A percentile compares a stretch with the other conserved stretches of the same genome.
Conservation (phyloP, 2,797 vertebrate genomes). For the Rhinoraja longicauda region DNA sequence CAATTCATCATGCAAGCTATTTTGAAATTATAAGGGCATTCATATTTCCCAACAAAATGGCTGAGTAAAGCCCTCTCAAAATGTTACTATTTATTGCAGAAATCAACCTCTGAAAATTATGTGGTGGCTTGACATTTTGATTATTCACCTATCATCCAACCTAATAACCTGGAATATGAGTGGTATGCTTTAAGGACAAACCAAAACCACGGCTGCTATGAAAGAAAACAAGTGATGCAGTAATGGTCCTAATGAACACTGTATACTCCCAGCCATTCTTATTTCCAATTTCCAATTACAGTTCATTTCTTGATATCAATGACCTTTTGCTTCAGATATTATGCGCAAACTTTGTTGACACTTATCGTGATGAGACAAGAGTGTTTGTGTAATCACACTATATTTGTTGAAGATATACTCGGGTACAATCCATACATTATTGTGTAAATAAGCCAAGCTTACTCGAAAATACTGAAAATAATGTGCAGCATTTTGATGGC, state of each 20-base stretch:
- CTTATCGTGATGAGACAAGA: not conserved
- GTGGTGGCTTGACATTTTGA: not conserved
- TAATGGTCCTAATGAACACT: not conserved
- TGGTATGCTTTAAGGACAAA: not conserved
- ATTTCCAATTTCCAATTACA: not conserved
- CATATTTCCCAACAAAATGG: too few relatives aligned
- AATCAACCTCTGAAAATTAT: not conserved
- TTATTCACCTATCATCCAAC: not conserved
- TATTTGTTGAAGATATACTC: slow-evolving; percentile 1
- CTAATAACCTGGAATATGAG: not conserved
- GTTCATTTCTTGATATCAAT: not conserved
- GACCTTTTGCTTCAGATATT: not conserved
- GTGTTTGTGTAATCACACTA: not conserved
- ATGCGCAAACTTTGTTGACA: not conserved
- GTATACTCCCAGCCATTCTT: not conserved
- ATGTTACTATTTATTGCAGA: not conserved
- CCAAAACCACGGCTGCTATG: not conserved
- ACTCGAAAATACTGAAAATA: not conserved
- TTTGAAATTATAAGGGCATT: too few relatives aligned
- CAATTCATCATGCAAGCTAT: too few relatives aligned
- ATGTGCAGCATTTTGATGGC: not conserved
- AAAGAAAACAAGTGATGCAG: not conserved
- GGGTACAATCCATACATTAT: not conserved
- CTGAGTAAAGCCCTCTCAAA: too few relatives aligned
- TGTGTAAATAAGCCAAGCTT: slow-evolving; percentile 28